Evolutionary conservation across 2,888 invertebrate genomes (phyloP), one percentile per base, ranked within the genome.

Genomic region (Hartigia nigra): DNA sequence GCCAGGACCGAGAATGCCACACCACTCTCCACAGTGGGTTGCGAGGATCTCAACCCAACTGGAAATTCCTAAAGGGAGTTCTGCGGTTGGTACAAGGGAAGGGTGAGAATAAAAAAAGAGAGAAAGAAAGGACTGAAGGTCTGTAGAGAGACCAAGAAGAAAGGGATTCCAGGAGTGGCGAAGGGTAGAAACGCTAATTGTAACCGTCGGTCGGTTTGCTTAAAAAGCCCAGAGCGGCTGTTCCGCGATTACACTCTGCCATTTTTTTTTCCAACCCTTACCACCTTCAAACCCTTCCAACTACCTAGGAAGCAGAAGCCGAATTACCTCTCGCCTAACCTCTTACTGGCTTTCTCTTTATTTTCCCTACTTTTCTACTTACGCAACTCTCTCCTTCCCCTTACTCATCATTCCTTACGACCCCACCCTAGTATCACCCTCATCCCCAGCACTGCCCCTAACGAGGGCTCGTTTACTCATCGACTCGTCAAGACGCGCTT

Each of bases 231-330:
- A 82, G 72, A 72, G 72, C 72, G 72, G 31, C 72, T 34, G 72
- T 72, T 72, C 72, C 72, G 31, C 83, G 83, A 84, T 85, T 85
- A 85, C 79, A 80, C 70, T 76, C 78, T 4, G 82, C 77, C 81
- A 84, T 86, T 83, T 86, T 83, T 81, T 83, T 75, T 78, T 81
- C 70, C 76, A 74, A 70, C 78, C 35, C 72, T 74, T 77, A 74
- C 77, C 83, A 80, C 81, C 81, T 23, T 23, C 55, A 2, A 23
- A 55, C 55, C 55, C 55, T 55, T 55, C 55, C 55, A 23, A 23
- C 55, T 55, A 2, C 55, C 23, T 55, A 55, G 23, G 9, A 55
- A 9, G 9, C 55, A 23, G 55, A 55, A 55, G 23, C 55, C 55
- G 55, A 55, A 55, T 55, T 55, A 55, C 55, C 55, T 55, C 23